Conservation (phyloP, 2,888 invertebrate species). For the Mechanitis messenoides region DNA sequence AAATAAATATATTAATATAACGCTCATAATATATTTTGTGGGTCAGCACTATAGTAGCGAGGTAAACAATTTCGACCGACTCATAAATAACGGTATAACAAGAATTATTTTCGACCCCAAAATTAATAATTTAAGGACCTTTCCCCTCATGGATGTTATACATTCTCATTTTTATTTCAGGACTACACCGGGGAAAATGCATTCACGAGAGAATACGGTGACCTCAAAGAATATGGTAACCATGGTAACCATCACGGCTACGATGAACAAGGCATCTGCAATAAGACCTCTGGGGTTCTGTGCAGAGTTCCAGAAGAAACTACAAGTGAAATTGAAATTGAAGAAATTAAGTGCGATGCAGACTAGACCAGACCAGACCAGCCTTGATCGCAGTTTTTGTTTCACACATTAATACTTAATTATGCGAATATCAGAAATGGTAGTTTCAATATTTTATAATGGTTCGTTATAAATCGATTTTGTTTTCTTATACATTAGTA, state of each 20-base stretch:
- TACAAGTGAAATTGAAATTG: constrained; percentile 55
- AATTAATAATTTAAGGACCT: background rate
- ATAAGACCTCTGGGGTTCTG: constrained; percentile 32
- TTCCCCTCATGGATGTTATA: background rate
- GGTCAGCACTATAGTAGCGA: no score
- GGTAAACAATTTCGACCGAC: background rate
- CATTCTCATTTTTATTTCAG: constrained; percentile 11
- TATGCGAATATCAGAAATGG: background rate
- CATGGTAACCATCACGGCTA: constrained; percentile 17
- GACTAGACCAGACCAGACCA: constrained; percentile 29
- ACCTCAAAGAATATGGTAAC: constrained; percentile 20
- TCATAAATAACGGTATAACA: background rate
- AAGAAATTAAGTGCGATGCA: constrained; percentile 43
- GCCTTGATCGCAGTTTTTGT: constrained; percentile 30
- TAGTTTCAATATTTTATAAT: no score
- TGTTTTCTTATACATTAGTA: no score
- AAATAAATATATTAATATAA: no score
- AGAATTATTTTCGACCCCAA: background rate
- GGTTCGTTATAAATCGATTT: no score
- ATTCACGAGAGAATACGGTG: constrained; percentile 20
- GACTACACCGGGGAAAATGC: constrained; percentile 20
- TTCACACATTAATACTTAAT: constrained; percentile 25
- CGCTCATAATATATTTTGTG: no score
- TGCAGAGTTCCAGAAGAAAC: constrained; percentile 57
- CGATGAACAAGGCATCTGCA: constrained; percentile 28